Evolutionary conservation across 2,113 vertebrate species (phyloP).

Genomic region (Columba livia): DNA sequence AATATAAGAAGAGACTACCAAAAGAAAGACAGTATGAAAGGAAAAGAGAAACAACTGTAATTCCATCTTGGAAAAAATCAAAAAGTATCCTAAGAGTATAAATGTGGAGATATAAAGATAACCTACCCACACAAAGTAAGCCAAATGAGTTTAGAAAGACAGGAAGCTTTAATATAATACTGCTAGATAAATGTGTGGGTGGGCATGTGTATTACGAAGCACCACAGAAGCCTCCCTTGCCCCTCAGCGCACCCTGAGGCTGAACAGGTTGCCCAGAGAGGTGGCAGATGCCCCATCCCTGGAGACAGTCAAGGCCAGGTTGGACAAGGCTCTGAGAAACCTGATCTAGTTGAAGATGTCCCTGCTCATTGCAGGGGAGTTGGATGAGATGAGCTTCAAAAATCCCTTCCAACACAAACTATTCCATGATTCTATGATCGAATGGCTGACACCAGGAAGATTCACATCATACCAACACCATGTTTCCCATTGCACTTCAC

Average conservation of each 20-base stretch:
- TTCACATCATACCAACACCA: neutral
- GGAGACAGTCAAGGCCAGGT: no score
- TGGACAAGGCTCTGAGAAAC: no score
- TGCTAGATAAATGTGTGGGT: fast-evolving
- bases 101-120: neutral
- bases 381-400: no score
- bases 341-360: no score
- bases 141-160: neutral
- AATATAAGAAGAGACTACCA: fast-evolving
- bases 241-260: neutral
- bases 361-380: no score
- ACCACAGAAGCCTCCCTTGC: neutral
- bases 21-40: neutral
- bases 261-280: no score
- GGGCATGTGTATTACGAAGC: neutral
- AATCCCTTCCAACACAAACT: no score
- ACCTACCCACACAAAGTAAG: neutral
- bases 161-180: neutral
- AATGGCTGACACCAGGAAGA: neutral
- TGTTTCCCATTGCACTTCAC: fast-evolving
- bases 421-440: neutral
- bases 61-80: neutral
- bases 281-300: no score
- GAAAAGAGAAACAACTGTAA: neutral
- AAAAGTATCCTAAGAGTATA: neutral